Percentiles rank a stretch among this genome's conserved stretches.
Evolutionary conservation across 1,140 invertebrate species (phyloP).

Genomic region (Sycophila sp.): DNA sequence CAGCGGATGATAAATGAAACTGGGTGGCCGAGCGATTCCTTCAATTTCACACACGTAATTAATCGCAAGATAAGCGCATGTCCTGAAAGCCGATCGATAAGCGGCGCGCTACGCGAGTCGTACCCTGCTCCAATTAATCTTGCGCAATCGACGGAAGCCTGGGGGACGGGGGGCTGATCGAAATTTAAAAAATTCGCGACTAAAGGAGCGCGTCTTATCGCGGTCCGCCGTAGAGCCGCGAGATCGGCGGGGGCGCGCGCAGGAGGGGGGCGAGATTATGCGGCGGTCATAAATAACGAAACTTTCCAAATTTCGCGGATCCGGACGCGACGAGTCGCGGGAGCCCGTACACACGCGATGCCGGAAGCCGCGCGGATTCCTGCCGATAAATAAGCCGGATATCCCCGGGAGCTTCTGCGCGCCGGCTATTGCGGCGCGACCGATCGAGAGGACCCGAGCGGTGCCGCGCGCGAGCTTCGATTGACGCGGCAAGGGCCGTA

Average conservation of each 20-base stretch:
- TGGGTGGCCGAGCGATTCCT: no score
- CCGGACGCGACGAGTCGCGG: constrained; percentile 20
- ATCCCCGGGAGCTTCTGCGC: not conserved
- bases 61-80: no score
- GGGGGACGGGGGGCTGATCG: no score
- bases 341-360: constrained; percentile 12
- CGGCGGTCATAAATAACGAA: constrained; percentile 30
- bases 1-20: no score
- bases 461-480: no score
- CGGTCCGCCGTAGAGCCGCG: not conserved
- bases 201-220: not conserved
- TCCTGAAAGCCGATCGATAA: no score
- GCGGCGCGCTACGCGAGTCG: not conserved
- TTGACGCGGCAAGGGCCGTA: no score
- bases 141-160: not conserved
- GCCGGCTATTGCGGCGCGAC: not conserved
- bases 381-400: constrained; percentile 27
- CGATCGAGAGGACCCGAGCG: not conserved
- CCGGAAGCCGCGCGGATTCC: not conserved
- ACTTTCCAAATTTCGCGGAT: constrained; percentile 38
- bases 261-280: constrained; percentile 37
- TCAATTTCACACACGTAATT: no score
- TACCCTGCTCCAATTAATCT: no score
- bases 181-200: not conserved
- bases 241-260: not conserved